Conservation (phyloP, 1,140 invertebrate species). For the Lepidurus arcticus region DNA sequence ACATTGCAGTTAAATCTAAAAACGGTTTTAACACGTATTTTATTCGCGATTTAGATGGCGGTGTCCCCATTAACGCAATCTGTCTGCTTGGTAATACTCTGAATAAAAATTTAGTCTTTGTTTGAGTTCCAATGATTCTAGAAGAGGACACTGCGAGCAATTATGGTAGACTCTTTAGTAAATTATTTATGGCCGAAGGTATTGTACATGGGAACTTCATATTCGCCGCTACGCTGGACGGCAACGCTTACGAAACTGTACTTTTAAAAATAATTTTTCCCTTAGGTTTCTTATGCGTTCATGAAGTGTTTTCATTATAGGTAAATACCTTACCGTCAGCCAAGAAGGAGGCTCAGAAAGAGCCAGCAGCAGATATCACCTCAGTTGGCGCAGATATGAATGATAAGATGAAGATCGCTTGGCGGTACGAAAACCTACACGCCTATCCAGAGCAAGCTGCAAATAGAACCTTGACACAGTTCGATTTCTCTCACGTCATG, state of each 20-base stretch:
- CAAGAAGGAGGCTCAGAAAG: background rate
- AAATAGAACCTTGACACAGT: background rate
- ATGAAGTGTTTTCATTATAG: background rate
- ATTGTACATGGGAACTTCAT: background rate
- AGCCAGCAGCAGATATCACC: background rate
- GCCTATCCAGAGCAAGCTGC: background rate
- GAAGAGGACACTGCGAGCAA: background rate
- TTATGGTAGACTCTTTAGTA: background rate
- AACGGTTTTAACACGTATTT: background rate
- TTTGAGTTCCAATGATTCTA: background rate
- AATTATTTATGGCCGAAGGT: background rate
- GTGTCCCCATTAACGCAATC: background rate
- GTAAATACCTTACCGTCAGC: background rate
- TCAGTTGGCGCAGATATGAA: background rate
- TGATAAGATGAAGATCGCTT: background rate
- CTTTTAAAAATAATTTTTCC: background rate
- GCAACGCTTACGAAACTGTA: background rate
- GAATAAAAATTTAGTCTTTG: background rate
- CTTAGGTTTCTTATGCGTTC: background rate
- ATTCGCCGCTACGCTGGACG: background rate
- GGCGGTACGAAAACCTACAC: background rate
- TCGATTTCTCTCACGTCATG: slow-evolving; percentile 9
- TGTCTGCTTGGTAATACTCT: background rate
- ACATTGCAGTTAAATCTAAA: background rate
- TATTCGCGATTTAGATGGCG: background rate